Conservation (phyloP, 2,113 vertebrate genomes). For the Pterocles gutturalis region DNA sequence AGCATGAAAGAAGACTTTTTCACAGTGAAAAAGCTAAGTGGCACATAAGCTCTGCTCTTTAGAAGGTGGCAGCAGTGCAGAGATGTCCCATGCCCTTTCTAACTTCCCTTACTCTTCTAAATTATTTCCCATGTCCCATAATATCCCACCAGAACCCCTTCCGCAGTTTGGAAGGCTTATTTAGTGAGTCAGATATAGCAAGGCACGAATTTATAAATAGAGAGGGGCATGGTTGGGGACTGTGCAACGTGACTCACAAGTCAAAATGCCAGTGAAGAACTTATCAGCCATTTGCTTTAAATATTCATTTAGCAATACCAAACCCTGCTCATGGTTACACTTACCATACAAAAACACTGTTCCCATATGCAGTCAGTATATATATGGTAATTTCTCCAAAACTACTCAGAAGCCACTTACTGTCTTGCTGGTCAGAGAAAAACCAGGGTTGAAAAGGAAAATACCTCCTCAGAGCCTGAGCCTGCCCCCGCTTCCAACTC, state of each 20-base stretch:
- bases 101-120: not conserved
- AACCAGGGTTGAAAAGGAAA: not conserved
- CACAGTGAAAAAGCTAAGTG: not conserved
- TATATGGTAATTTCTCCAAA: not conserved
- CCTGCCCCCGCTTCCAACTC: not conserved
- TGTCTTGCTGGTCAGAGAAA: not conserved
- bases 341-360: not conserved
- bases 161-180: conserved; percentile 50
- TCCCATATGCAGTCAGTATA: not conserved
- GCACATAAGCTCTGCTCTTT: not conserved
- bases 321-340: not conserved
- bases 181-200: conserved; percentile 64
- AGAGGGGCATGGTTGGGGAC: conserved; percentile 50
- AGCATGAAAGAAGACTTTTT: not conserved
- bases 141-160: not conserved
- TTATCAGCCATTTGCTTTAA: conserved; percentile 53
- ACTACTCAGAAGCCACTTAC: not conserved
- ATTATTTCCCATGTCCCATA: not conserved
- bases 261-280: conserved; percentile 40
- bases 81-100: not conserved
- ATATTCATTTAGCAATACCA: conserved; percentile 33
- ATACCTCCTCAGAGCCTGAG: not conserved
- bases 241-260: conserved; percentile 65
- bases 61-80: not conserved
- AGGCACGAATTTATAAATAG: conserved; percentile 78